These are phyloP conservation scores for Triplophysa yarkandensis DNA, from an alignment of 2,797 vertebrate species.

Conservation along the genomic window DNA sequence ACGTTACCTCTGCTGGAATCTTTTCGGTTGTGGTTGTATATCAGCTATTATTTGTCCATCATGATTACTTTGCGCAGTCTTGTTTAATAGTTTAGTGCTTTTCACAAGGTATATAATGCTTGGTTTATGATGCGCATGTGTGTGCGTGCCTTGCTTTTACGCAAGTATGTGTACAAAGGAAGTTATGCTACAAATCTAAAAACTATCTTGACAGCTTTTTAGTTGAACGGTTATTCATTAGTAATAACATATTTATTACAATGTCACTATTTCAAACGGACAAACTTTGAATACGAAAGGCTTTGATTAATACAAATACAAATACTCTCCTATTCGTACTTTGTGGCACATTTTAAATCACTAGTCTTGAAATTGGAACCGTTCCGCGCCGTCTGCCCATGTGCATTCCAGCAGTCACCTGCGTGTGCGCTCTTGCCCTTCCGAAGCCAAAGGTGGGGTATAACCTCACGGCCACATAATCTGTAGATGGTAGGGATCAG, in stretches of 20 bases:
- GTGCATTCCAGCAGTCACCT: background rate
- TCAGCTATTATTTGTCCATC: background rate
- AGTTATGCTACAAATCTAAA: too few relatives aligned
- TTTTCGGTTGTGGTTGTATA: background rate
- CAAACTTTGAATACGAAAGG: background rate
- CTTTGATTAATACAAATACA: too few relatives aligned
- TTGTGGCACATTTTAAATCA: background rate
- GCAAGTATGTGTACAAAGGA: background rate
- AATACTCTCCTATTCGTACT: background rate
- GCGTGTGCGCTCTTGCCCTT: constrained; percentile 2
- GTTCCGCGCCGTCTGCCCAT: background rate
- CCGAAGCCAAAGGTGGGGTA: background rate
- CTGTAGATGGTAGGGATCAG: constrained; percentile 4
- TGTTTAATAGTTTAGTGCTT: constrained; percentile 11
- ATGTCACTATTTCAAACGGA: background rate
- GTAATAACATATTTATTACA: background rate
- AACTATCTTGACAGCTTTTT: background rate
- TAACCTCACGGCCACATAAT: constrained; percentile 16
- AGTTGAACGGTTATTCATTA: background rate
- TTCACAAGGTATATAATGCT: background rate
- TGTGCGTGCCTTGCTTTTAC: background rate
- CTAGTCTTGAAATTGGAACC: background rate
- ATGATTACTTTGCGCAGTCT: background rate
- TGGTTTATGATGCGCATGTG: background rate
- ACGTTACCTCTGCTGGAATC: background rate